phyloP scores from a whole-genome alignment of 64 coral and sea anemone species.

The Dendrophyllia cribrosa region DNA sequence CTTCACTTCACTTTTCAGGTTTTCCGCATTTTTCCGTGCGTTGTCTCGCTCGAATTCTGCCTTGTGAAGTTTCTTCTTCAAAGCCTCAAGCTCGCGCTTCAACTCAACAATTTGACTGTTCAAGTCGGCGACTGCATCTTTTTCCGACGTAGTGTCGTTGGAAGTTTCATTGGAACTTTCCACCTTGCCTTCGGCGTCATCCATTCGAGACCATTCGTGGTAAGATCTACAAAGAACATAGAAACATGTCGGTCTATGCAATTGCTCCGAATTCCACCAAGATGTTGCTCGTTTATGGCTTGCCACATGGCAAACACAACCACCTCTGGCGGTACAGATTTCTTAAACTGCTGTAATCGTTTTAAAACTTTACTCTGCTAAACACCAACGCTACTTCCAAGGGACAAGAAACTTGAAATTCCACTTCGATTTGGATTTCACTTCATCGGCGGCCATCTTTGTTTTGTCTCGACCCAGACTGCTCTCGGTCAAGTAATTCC shows the following conservation, averaged over 20 bases:
- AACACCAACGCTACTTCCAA: conserved; percentile 15
- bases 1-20: conserved; percentile 72
- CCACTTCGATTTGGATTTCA: neutral
- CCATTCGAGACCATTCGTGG: conserved; percentile 28
- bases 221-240: conserved; percentile 47
- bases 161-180: neutral
- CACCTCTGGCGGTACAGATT: conserved; percentile 13
- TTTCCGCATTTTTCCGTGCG: conserved; percentile 63
- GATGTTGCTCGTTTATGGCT: neutral
- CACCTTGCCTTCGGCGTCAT: neutral
- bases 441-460: conserved; percentile 21
- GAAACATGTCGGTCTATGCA: conserved; percentile 18
- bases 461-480: neutral
- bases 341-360: conserved; percentile 33
- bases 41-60: conserved; percentile 89
- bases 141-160: neutral
- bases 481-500: neutral
- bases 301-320: conserved; percentile 38
- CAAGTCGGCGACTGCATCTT: conserved; percentile 40
- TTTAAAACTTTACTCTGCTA: conserved; percentile 34
- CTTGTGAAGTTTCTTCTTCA: conserved; percentile 80
- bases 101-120: conserved; percentile 41
- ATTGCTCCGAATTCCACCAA: conserved; percentile 11
- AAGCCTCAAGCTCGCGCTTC: conserved; percentile 44
- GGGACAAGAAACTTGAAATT: neutral